A percentile compares a stretch with the other conserved stretches of the same genome.
These are phyloP conservation scores for Apistogramma diplotaenia DNA, from an alignment of 2,113 vertebrate genomes.

Conservation along the genomic window DNA sequence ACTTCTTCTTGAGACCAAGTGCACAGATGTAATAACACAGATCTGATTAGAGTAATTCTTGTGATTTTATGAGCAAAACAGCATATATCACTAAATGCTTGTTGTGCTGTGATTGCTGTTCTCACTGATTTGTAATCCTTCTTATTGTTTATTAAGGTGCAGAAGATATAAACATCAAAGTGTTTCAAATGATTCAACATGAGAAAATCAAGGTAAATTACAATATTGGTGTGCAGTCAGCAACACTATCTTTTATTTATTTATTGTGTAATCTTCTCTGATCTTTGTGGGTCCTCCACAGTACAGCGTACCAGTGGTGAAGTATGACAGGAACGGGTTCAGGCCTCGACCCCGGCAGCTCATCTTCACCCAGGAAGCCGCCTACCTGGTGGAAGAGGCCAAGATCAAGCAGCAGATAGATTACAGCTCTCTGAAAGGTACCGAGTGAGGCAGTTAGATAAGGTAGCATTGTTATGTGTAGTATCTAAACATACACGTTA, in stretches of 20 bases:
- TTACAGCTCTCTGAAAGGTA: constrained; percentile 84
- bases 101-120: not conserved
- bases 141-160: constrained; percentile 65
- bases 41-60: not conserved
- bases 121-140: not conserved
- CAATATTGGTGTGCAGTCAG: not conserved
- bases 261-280: not conserved
- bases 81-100: not conserved
- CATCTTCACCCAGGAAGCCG: constrained; percentile 82
- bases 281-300: constrained; percentile 58
- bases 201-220: constrained; percentile 83
- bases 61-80: not conserved
- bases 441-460: not conserved
- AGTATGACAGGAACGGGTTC: constrained; percentile 92
- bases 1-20: not conserved
- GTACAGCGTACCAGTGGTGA: constrained; percentile 87
- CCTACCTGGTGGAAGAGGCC: constrained; percentile 84
- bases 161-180: constrained; percentile 81
- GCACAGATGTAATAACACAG: not conserved
- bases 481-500: not conserved
- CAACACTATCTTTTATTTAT: not conserved
- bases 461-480: not conserved
- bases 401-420: constrained; percentile 92
- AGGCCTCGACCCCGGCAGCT: constrained; percentile 85
- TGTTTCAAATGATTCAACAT: constrained; percentile 79